phyloP scores from a whole-genome alignment of 2,113 vertebrate genomes.

The Gavia stellata region DNA sequence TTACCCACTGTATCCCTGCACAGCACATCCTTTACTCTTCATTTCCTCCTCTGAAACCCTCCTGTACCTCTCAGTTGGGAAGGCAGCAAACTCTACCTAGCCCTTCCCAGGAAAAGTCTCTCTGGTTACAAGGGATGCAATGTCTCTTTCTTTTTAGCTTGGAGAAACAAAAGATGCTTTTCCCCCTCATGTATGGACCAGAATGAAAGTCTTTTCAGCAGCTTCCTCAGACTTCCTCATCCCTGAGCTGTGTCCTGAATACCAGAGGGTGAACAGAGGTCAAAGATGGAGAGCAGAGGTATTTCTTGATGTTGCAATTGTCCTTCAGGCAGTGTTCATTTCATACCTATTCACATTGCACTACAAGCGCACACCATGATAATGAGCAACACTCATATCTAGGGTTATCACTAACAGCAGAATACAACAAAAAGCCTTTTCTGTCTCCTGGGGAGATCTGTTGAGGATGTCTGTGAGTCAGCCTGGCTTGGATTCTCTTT shows the following conservation, averaged over 20 bases:
- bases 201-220: background rate
- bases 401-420: background rate
- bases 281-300: background rate
- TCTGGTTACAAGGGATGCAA: background rate
- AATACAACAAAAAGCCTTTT: background rate
- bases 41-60: background rate
- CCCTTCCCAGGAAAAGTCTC: background rate
- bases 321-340: background rate
- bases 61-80: background rate
- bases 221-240: background rate
- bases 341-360: background rate
- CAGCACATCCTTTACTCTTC: background rate
- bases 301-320: background rate
- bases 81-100: background rate
- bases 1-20: background rate
- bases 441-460: background rate
- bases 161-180: background rate
- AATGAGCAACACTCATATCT: background rate
- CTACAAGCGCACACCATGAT: background rate
- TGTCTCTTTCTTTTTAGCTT: background rate
- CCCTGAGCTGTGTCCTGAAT: background rate
- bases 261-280: background rate
- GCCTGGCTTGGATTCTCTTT: background rate
- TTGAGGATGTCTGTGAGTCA: background rate
- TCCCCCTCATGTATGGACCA: no score